phyloP scores from a whole-genome alignment of 2,888 invertebrate genomes.

The Notodromas monacha region DNA sequence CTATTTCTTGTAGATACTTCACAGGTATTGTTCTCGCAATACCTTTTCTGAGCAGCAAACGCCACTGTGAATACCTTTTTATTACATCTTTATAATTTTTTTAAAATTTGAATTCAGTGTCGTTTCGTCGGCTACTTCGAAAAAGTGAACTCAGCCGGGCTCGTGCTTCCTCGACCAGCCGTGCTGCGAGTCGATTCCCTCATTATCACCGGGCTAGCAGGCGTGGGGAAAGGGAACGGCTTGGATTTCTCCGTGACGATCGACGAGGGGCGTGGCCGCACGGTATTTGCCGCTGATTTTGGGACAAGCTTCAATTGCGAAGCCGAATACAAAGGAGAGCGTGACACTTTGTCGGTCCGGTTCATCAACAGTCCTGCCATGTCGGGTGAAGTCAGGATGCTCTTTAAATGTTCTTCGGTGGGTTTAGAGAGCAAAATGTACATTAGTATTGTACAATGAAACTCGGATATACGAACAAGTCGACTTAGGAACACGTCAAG shows the following conservation, averaged over 20 bases:
- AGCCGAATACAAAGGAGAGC: slow-evolving; percentile 11
- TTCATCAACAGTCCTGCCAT: slow-evolving; percentile 14
- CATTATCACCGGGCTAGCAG: slow-evolving; percentile 15
- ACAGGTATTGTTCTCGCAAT: no score
- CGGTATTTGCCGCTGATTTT: slow-evolving; percentile 16
- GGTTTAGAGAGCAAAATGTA: no score
- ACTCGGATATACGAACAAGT: no score
- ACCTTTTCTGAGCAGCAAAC: no score
- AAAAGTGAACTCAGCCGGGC: slow-evolving; percentile 14
- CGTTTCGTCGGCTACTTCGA: slow-evolving; percentile 21
- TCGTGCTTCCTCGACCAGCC: slow-evolving; percentile 14
- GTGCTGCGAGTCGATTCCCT: slow-evolving; percentile 15
- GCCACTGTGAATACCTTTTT: no score
- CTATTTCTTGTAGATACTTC: no score
- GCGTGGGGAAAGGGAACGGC: slow-evolving; percentile 18
- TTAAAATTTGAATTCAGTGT: slow-evolving; percentile 15
- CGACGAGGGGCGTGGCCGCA: slow-evolving; percentile 13
- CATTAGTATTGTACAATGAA: no score
- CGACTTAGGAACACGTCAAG: no score
- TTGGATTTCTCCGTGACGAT: slow-evolving; percentile 17
- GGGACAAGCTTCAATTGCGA: slow-evolving; percentile 15
- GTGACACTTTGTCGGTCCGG: slow-evolving; percentile 12
- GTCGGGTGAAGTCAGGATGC: slow-evolving; percentile 17
- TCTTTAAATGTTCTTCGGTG: slow-evolving; percentile 16
- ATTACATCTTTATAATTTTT: no score